Evolutionary conservation across 2,113 vertebrate genomes (phyloP), one percentile per base, ranked within the genome.

Genomic region (Xenus cinereus): DNA sequence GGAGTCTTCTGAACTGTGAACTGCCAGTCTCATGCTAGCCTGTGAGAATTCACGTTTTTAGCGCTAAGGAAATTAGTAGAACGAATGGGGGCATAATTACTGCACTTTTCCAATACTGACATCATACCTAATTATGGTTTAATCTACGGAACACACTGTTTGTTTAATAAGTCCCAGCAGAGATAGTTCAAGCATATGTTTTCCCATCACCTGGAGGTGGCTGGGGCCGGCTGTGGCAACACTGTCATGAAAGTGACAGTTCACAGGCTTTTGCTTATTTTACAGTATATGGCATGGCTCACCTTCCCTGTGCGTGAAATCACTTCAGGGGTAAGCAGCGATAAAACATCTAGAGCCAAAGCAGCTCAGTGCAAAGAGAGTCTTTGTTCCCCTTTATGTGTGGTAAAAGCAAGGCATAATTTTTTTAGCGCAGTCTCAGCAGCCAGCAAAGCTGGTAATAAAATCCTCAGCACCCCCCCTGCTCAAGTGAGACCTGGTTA

Each of bases 101-200:
- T 19, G 43, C 7, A 24, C 37, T 91, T 93, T 87, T 91, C 73
- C 57, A 57, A 26, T 87, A 50, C 93, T 45, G 43, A 71, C 67
- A 51, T 89, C 41, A 33, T 85, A 48, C 23, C 54, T 97, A 95
- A 95, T 94, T 93, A 79, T 80, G 71, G 71, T 66, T 92, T 95
- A 91, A 94, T 92, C 74, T 89, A 22, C 91, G 85, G 84, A 95
- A 54, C 77, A 23, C 51, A 76, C 63, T 89, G 86, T 94, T 89
- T 96, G 78, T 90, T 96, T 95, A 95, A 84, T 74, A 87, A 96
- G 63, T 95, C 95, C 77, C 95, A 95, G 88, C 69, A 91, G 97
- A 95, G 75, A 14, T 3, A 45, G 54, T 54, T 69, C 37, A 64
- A 93, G 46, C 79, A 37, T 57, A 27, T 95, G 90, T 80, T 95